phyloP scores from a whole-genome alignment of 1,140 invertebrate genomes.

The Bicyclus anynana region DNA sequence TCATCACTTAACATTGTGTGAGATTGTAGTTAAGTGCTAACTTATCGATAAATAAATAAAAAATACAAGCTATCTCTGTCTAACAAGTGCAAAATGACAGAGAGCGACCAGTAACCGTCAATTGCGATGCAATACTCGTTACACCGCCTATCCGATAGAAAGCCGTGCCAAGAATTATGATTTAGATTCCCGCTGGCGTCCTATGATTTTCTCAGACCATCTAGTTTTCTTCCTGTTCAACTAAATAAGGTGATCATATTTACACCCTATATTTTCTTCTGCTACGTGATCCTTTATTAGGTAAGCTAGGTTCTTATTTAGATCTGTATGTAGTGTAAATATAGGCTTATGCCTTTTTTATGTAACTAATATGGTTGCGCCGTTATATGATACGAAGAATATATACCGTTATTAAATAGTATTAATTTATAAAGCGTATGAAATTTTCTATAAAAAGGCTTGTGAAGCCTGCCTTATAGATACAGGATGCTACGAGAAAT shows the following conservation, averaged over 20 bases:
- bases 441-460: neutral
- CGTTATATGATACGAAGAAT: neutral
- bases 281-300: slow-evolving; percentile 17
- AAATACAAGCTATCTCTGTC: slow-evolving; percentile 41
- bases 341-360: slow-evolving; percentile 6
- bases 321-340: neutral
- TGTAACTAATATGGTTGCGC: slow-evolving; percentile 10
- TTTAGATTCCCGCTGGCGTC: slow-evolving; percentile 47
- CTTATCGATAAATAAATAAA: no score
- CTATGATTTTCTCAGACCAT: slow-evolving; percentile 65
- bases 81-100: neutral
- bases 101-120: neutral
- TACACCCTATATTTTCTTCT: slow-evolving; percentile 36
- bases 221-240: slow-evolving; percentile 57
- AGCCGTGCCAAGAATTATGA: slow-evolving; percentile 37
- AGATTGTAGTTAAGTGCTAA: no score
- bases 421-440: neutral
- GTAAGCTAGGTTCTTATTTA: neutral
- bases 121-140: slow-evolving; percentile 4
- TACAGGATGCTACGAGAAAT: neutral
- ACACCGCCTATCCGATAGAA: neutral
- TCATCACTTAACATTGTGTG: no score
- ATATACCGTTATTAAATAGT: neutral
- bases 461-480: neutral
- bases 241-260: slow-evolving; percentile 66